Base-by-base conservation (phyloP, 2,113 vertebrate species). In the Zingel zingel region DNA sequence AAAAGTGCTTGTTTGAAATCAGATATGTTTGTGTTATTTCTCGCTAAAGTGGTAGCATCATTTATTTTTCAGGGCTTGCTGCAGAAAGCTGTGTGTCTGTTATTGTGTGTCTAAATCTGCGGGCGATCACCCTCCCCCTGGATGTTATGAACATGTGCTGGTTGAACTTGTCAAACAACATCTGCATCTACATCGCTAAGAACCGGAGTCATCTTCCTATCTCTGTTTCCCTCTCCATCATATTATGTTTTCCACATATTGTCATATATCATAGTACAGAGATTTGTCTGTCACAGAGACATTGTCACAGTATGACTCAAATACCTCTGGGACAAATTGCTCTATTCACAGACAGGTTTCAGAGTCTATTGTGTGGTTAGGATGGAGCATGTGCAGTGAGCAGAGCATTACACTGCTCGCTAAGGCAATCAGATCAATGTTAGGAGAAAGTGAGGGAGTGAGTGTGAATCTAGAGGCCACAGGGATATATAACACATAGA, bases 81-180 rank as follows among this genome's bases (percentile, higher is more conserved):
- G 30, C 27, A 50, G 50, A 33, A 54, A 18, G 16, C 36, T 59
- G 39, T 84, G 67, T 50, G 66, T 74, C 3, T 64, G 71, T 54
- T 6, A 33, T 33, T 39, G 39, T 39, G 39, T 39, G 39, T 10
- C 39, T 39, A 10, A 58, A 39, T 53, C 27, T 19, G 16, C 10
- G 16, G 39, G 25, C 57, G 77, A 58, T 62, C 48, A 27, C 47
- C 10, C 58, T 43, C 43, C 61, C 72, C 2, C 21, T 72, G 54
- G 19, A 77, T 43, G 65, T 50, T 48, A 36, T 36, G 47, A 74
- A 14, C 50, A 64, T 36, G 72, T 63, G 71, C 61, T 75, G 83
- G 74, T 87, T 89, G n/a, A 86, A 74, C 51, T 81, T 88, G 89
- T 92, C 90, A 92, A 91, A 88, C 65, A 87, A 68, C 67, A 79